Base-by-base conservation (phyloP, 92 coral and sea anemone genomes). In the Porites cylindrica region DNA sequence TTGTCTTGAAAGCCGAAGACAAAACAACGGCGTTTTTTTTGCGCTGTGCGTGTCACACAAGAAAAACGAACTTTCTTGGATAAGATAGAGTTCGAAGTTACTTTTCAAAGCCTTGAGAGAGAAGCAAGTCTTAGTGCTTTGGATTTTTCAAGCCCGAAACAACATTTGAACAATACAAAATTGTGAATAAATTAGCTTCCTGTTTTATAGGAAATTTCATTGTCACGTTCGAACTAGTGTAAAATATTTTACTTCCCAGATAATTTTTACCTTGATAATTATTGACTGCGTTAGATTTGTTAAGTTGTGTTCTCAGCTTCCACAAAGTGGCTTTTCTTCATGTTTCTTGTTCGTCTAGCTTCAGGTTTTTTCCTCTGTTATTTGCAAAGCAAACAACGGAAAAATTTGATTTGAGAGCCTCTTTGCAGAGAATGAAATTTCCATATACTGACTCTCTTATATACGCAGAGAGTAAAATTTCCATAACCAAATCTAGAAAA, bases 151-250 rank as follows among this genome's bases (percentile, higher is more conserved):
- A 52, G 11, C 78, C n/a, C 19, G 18, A 53, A 53, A 10, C 21
- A 75, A 75, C 21, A 16, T 75, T 10, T 52, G 4, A 75, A 23
- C 29, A 19, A 75, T 75, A n/a, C 59, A 47, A 16, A 59, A 12
- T 58, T 72, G 78, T 82, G 86, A 82, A 82, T 82, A 82, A 82
- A 82, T 82, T 82, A 82, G 20, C 20, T 32, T 13, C 11, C 54
- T 24, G 13, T 75, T 52, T 52, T 0, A 75, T n/a, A 3, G 23
- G 11, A n/a, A 50, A 70, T 32, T 70, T 70, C 10, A 32, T 10
- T 17, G 53, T 68, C 75, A 38, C 53, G 75, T 38, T 32, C 52
- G 7, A 16, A 32, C 51, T 6, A 10, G 10, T 32, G 43, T 26
- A 70, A 20, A 51, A 23, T 20, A 23, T 32, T 23, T 54, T 56